Percentiles rank a stretch among this genome's conserved stretches.
phyloP scores from a whole-genome alignment of 2,888 invertebrate species.

The Scaptomyza cyrtandrae region DNA sequence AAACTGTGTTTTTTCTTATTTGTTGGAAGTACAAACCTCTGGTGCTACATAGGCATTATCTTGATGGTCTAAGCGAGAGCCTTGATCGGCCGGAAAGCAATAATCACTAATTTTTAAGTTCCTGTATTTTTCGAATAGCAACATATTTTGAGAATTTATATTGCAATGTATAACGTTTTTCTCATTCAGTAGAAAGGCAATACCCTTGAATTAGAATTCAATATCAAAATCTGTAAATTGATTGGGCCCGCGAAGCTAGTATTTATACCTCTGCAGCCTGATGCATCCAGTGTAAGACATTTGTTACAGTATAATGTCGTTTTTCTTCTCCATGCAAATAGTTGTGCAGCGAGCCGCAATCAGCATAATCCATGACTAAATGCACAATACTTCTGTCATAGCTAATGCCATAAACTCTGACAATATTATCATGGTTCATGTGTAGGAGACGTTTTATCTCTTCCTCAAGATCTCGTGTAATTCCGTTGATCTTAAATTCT shows the following conservation, averaged over 20 bases:
- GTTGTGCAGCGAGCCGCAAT: slow-evolving; percentile 7
- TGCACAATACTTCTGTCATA: not conserved
- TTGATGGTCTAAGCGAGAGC: not conserved
- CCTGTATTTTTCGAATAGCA: slow-evolving; percentile 3
- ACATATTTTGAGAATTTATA: slow-evolving; percentile 2
- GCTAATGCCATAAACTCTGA: not conserved
- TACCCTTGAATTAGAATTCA: not conserved
- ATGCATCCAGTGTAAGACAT: not conserved
- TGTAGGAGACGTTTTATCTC: not conserved
- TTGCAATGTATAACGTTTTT: not conserved
- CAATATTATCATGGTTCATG: not conserved
- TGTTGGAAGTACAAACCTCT: not conserved
- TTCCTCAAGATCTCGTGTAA: not conserved
- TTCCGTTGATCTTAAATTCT: rapidly evolving
- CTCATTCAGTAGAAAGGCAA: not conserved
- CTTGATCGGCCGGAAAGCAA: not conserved
- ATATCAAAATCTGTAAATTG: not conserved
- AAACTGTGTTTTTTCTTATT: no score
- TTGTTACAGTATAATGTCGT: not conserved
- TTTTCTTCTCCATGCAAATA: slow-evolving; percentile 13
- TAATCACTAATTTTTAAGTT: slow-evolving; percentile 3
- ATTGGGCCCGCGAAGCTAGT: not conserved
- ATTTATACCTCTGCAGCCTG: slow-evolving; percentile 1
- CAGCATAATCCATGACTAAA: slow-evolving; percentile 4
- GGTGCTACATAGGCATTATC: slow-evolving; percentile 3